Base-by-base conservation (phyloP, 2,797 vertebrate genomes). In the Thamnophis elegans region DNA sequence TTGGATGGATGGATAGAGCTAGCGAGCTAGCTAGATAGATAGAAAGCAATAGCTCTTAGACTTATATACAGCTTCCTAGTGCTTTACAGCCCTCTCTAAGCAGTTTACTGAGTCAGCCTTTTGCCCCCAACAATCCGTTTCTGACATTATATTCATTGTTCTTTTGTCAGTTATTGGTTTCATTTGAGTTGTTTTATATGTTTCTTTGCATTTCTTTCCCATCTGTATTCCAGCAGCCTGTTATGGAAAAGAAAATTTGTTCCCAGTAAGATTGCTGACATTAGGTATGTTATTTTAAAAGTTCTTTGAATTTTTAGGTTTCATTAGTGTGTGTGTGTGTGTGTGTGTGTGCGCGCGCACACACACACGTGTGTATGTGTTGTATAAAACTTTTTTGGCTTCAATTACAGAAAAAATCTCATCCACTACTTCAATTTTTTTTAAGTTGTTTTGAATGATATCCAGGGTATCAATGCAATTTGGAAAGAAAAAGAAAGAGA, bases 351-450 rank as follows among this genome's bases (percentile, higher is more conserved):
- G 53, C n/a, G n/a, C n/a, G n/a, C n/a, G n/a, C n/a, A n/a, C n/a
- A n/a, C n/a, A n/a, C n/a, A n/a, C n/a, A n/a, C n/a, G n/a, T n/a
- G 4, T 59, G 58, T 22, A 18, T 56, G 4, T 18, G 4, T 28
- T 28, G 26, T 5, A 28, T 62, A 62, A 62, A 62, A 28, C 1
- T 54, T 28, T 28, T 16, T n/a, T 86, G 7, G 26, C 20, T 22
- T 36, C 9, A 58, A 22, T 22, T 87, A 10, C 86, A 36, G 86
- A 32, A 87, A 55, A 32, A 8, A 55, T n/a, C 28, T 32, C 88
- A 94, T 5, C 85, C 92, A 94, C 90, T 93, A 65, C 42, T 93
- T 95, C 93, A 92, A 92, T 32, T 18, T 62, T 62, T 18, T 85
- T 26, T 86, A 88, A 60, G 88, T 2, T 85, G 0, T 32, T 91